These are phyloP conservation scores for Lepus americanus DNA, from an alignment of 2,113 vertebrate species.

Conservation along the genomic window DNA sequence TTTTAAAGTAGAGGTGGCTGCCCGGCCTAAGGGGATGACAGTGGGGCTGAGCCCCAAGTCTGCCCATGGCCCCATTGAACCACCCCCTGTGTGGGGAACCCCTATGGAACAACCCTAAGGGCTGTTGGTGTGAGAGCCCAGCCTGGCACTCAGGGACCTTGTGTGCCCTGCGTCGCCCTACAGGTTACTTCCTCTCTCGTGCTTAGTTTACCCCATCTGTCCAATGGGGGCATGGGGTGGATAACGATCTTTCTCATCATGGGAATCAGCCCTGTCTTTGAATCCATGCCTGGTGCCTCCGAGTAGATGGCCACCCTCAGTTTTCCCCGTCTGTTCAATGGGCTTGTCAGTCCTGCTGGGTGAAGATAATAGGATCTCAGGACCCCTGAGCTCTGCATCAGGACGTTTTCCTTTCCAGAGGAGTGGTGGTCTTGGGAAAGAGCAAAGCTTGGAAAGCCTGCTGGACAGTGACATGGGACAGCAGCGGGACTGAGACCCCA, in stretches of 20 bases:
- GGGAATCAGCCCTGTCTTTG: not conserved
- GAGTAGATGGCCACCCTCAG: not conserved
- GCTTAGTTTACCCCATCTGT: not conserved
- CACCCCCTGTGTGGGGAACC: too few relatives aligned
- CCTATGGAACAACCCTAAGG: too few relatives aligned
- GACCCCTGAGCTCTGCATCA: not conserved
- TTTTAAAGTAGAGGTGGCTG: not conserved
- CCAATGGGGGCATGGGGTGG: not conserved
- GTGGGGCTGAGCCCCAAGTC: not conserved
- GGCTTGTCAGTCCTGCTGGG: not conserved
- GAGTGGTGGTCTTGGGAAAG: not conserved
- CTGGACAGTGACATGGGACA: not conserved
- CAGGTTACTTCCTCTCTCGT: not conserved
- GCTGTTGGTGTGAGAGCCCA: not conserved
- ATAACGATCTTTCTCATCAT: not conserved
- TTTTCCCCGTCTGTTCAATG: not conserved
- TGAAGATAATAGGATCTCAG: not conserved
- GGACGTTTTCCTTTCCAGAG: not conserved
- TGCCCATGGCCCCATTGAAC: not conserved
- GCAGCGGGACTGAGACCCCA: not conserved
- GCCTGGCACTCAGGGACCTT: not conserved
- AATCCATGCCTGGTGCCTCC: not conserved
- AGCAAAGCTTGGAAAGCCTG: not conserved
- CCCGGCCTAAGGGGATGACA: not conserved
- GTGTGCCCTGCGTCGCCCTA: rapidly evolving